These are phyloP conservation scores for Halcyon smyrnensis DNA, from an alignment of 2,797 vertebrate genomes.

Conservation along the genomic window DNA sequence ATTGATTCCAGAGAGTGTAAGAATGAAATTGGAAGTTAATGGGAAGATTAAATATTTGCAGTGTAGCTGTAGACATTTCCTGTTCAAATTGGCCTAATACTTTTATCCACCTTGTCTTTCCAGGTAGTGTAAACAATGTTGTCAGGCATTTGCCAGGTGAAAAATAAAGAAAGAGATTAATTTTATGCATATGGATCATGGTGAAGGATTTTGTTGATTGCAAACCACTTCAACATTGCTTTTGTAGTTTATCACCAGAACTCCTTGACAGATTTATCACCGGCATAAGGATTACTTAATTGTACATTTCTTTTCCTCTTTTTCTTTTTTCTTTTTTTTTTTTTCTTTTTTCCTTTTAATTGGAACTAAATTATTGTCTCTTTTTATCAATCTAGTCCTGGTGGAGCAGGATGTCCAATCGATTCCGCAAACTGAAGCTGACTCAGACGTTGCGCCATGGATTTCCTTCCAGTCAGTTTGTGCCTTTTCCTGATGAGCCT, in stretches of 20 bases:
- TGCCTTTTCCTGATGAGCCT: slow-evolving; percentile 87
- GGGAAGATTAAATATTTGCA: neutral
- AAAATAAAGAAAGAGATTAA: neutral
- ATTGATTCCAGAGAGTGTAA: neutral
- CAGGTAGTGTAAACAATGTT: neutral
- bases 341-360: neutral
- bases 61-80: neutral
- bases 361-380: slow-evolving; percentile 26
- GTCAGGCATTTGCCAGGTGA: neutral
- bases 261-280: neutral
- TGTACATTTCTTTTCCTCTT: neutral
- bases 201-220: neutral
- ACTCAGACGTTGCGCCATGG: slow-evolving; percentile 93
- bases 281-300: neutral
- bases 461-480: slow-evolving; percentile 87
- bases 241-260: neutral
- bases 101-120: neutral
- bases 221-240: neutral
- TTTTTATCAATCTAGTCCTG: slow-evolving; percentile 85
- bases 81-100: neutral
- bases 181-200: neutral
- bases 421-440: slow-evolving; percentile 95
- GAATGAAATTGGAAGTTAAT: neutral
- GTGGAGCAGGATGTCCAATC: slow-evolving; percentile 99
- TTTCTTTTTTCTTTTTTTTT: neutral